These are phyloP conservation scores for Pogonophryne albipinna DNA, from an alignment of 2,797 vertebrate genomes.

Conservation along the genomic window DNA sequence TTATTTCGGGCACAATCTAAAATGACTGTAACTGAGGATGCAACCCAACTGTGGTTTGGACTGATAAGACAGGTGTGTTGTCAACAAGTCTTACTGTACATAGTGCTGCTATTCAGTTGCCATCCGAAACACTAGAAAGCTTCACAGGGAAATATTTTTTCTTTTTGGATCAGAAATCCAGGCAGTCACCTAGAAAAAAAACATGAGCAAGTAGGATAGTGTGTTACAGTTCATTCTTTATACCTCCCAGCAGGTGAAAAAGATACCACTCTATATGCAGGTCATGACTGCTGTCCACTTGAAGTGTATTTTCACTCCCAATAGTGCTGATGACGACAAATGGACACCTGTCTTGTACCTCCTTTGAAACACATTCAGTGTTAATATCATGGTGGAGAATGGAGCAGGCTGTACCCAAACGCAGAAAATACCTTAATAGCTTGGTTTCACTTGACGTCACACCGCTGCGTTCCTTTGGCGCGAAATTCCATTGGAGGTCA, in stretches of 20 bases:
- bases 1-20: constrained; percentile 28
- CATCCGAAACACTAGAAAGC: constrained; percentile 15
- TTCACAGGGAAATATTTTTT: neutral
- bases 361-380: constrained; percentile 15
- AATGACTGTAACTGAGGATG: constrained; percentile 9
- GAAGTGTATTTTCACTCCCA: constrained; percentile 41
- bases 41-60: constrained; percentile 9
- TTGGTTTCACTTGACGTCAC: too few species aligned
- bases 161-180: constrained; percentile 7
- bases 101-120: constrained; percentile 2
- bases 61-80: constrained; percentile 32
- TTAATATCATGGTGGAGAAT: neutral
- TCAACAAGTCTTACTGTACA: constrained; percentile 15
- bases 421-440: too few species aligned
- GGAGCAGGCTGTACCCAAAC: too few species aligned
- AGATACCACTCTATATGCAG: constrained; percentile 34
- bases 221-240: constrained; percentile 56
- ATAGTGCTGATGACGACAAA: constrained; percentile 48
- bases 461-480: too few species aligned
- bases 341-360: constrained; percentile 1
- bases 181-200: constrained; percentile 16
- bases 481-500: too few species aligned
- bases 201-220: constrained; percentile 1
- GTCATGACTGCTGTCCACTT: constrained; percentile 53
- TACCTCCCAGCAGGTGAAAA: constrained; percentile 45